Evolutionary conservation across 2,113 vertebrate species (phyloP).

Genomic region (Camelus dromedarius): DNA sequence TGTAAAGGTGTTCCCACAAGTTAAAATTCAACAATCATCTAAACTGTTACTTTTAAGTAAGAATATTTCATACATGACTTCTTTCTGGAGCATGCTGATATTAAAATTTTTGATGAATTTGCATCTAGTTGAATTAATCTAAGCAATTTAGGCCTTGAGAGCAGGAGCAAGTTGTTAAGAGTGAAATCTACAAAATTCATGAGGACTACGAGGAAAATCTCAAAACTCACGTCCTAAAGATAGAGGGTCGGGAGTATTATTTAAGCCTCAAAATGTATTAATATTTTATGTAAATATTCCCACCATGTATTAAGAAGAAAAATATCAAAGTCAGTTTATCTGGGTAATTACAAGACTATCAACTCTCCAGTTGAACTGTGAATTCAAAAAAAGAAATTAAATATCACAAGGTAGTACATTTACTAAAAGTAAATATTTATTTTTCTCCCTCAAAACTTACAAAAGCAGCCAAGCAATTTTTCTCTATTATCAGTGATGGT

Average conservation of each 20-base stretch:
- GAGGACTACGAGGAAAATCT: background rate
- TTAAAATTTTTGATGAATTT: background rate
- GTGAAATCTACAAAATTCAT: background rate
- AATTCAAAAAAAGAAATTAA: background rate
- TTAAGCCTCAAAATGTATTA: background rate
- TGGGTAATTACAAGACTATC: background rate
- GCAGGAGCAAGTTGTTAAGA: background rate
- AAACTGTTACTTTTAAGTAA: background rate
- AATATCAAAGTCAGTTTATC: background rate
- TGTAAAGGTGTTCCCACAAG: background rate
- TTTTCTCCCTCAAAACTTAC: background rate
- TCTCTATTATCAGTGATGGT: background rate
- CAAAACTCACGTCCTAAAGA: background rate
- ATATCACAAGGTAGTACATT: background rate
- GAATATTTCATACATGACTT: background rate
- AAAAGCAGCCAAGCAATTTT: background rate
- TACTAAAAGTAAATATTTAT: background rate
- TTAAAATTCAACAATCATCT: conserved; percentile 1
- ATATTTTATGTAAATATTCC: background rate
- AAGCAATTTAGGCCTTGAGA: background rate
- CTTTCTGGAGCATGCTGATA: background rate
- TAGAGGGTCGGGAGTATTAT: background rate
- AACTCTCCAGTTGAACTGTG: background rate
- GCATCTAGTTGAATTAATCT: background rate
- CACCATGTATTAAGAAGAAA: background rate